phyloP scores from a whole-genome alignment of 64 coral and sea anemone species.

The Porites lutea region DNA sequence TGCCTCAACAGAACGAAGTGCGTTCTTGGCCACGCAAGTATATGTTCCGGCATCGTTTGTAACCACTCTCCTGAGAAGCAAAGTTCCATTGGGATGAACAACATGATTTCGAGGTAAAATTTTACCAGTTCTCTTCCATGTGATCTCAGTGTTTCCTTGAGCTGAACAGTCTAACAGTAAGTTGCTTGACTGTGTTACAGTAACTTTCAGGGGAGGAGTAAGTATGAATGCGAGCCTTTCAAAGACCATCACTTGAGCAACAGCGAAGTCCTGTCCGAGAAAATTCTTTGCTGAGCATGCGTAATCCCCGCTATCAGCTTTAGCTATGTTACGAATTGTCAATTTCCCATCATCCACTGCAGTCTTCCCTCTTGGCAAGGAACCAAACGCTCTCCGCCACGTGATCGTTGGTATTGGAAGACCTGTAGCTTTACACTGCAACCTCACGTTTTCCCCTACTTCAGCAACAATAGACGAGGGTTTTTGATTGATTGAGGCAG shows the following conservation, averaged over 20 bases:
- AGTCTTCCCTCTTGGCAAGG: neutral
- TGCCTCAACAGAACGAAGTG: neutral
- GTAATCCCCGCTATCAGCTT: slow-evolving; percentile 30
- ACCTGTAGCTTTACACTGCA: slow-evolving; percentile 37
- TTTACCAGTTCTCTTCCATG: neutral
- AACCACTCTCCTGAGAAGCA: no score
- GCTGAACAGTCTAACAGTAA: neutral
- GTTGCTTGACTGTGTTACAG: no score
- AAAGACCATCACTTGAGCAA: neutral
- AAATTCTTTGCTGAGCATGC: slow-evolving; percentile 35
- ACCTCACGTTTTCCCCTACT: slow-evolving; percentile 32
- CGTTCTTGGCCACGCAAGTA: no score
- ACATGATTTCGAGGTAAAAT: slow-evolving; percentile 20
- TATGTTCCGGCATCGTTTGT: no score
- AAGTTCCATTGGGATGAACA: neutral
- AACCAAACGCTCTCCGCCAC: no score
- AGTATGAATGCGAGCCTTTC: slow-evolving; percentile 22
- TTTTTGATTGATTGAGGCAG: no score
- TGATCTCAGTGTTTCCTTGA: neutral
- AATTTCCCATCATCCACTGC: neutral
- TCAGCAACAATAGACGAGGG: slow-evolving; percentile 30
- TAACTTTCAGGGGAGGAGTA: neutral
- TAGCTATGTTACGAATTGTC: neutral
- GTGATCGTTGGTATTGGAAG: slow-evolving; percentile 29
- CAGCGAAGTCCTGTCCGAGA: slow-evolving; percentile 3